A percentile compares a stretch with the other conserved stretches of the same genome.
Evolutionary conservation across 2,888 invertebrate genomes (phyloP).

Genomic region (Heliconius charithonia): DNA sequence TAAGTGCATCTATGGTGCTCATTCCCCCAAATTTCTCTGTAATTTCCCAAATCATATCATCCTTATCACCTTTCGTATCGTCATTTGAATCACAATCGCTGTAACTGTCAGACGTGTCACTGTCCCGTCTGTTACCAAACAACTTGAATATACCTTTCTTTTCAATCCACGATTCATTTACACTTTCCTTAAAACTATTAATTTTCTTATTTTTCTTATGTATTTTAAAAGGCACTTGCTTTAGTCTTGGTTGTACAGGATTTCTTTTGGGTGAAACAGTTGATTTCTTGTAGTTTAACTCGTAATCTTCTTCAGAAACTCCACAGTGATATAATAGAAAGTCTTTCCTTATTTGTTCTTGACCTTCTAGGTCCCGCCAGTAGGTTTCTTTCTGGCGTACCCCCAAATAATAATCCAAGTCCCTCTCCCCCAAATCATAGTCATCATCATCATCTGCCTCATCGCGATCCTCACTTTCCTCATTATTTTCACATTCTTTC

Average conservation of each 20-base stretch:
- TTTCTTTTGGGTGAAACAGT: slow-evolving; percentile 56
- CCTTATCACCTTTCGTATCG: slow-evolving; percentile 42
- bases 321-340: slow-evolving; percentile 76
- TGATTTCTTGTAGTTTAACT: slow-evolving; percentile 60
- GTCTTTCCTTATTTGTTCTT: slow-evolving; percentile 75
- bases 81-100: slow-evolving; percentile 74
- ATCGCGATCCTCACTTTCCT: slow-evolving; percentile 44
- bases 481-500: slow-evolving; percentile 56
- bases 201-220: slow-evolving; percentile 61
- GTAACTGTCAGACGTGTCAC: slow-evolving; percentile 77
- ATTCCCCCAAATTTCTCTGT: slow-evolving; percentile 55
- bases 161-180: slow-evolving; percentile 70
- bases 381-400: slow-evolving; percentile 70
- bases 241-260: slow-evolving; percentile 63
- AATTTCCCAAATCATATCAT: slow-evolving; percentile 50
- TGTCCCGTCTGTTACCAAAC: slow-evolving; percentile 69
- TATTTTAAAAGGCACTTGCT: slow-evolving; percentile 79
- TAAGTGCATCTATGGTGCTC: slow-evolving; percentile 48
- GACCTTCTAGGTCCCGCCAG: slow-evolving; percentile 74
- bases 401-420: slow-evolving; percentile 76
- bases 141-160: slow-evolving; percentile 71
- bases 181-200: slow-evolving; percentile 58
- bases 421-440: slow-evolving; percentile 68
- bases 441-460: slow-evolving; percentile 53
- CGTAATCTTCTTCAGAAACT: slow-evolving; percentile 72